Base-by-base conservation (phyloP, 1,140 invertebrate species). In the Cepaea nemoralis region DNA sequence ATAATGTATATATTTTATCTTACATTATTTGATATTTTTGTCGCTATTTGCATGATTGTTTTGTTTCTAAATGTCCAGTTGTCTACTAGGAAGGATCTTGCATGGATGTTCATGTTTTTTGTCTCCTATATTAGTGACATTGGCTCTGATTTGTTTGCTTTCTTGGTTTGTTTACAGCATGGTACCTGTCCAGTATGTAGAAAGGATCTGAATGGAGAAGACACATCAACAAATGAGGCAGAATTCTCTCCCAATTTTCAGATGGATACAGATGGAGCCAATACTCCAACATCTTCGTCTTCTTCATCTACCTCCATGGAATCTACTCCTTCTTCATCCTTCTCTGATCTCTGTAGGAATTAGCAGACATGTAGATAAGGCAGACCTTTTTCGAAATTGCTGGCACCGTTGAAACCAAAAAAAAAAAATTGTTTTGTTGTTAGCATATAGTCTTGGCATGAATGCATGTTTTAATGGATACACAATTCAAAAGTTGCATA, bases 181-280 rank as follows among this genome's bases (percentile, higher is more conserved):
- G 97, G 96, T 80, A 98, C 97, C 12, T 99, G 97, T 92, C 97
- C 97, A 66, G 96, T 98, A 87, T 99, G 97, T 92, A 94, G 97
- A 82, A 96, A 97, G 84, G 88, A 90, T 73, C 85, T 91, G 83
- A 89, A 88, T 85, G 90, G 90, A 42, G 81, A 85, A 59, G 89
- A 89, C 74, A 87, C 86, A 0, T 84, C 87, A 27, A 83, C 82
- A 35, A 86, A 86, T 74, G 87, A 89, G 37, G 59, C 59, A 63
- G 59, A 63, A 31, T 63, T 63, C 16, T 6, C 59, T 63, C 33
- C 59, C 22, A 27, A 16, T 63, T 63, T 63, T 27, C 59, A 63
- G 6, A 22, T 63, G 27, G 1, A 6, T 3, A 5, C 19, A 63
- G 59, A 27, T 63, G 59, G 59, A 63, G 27, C 6, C 33, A 63